These are phyloP conservation scores for Pachyseris speciosa DNA, from an alignment of 64 coral and sea anemone species.

Conservation along the genomic window DNA sequence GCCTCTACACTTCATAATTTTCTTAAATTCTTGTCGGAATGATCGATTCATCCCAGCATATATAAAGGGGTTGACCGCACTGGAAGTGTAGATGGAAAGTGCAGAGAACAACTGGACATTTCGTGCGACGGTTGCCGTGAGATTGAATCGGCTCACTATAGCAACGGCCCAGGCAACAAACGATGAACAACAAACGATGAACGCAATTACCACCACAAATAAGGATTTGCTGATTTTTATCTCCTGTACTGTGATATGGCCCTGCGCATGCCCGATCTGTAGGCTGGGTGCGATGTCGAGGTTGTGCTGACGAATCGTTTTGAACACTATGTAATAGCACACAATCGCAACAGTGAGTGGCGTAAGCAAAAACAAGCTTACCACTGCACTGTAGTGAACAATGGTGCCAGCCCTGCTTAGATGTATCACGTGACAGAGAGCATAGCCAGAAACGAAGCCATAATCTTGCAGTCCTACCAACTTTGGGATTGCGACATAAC, in stretches of 20 bases:
- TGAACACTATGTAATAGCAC: background rate
- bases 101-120: background rate
- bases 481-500: background rate
- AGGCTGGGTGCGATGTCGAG: background rate
- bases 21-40: slow-evolving; percentile 5
- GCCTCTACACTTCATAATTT: background rate
- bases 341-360: background rate
- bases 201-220: background rate
- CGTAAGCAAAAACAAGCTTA: background rate
- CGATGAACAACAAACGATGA: background rate
- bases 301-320: background rate
- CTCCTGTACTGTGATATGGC: background rate
- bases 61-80: background rate
- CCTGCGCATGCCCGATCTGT: background rate
- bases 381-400: background rate
- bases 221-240: background rate
- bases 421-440: slow-evolving; percentile 4
- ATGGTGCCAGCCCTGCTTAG: background rate
- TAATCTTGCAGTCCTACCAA: background rate
- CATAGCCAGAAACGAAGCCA: background rate
- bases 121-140: background rate
- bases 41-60: background rate
- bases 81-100: background rate
- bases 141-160: background rate
- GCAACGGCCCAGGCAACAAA: background rate